These are phyloP conservation scores for Platycheirus albimanus DNA, from an alignment of 2,888 invertebrate species.

Conservation along the genomic window DNA sequence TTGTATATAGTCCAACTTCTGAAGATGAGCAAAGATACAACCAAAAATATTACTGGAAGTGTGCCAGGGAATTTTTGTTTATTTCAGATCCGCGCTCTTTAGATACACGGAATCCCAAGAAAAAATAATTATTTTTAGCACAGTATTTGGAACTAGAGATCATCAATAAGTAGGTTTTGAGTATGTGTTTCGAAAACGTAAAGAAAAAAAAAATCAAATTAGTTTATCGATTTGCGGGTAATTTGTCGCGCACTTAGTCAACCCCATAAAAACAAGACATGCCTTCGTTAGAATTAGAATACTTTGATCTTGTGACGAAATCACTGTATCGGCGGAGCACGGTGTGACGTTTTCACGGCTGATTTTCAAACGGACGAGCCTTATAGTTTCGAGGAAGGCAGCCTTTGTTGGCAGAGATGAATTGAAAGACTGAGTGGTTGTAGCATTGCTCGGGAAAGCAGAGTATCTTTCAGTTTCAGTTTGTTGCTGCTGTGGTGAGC, in stretches of 20 bases:
- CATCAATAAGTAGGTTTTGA: slow-evolving; percentile 42
- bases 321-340: slow-evolving; percentile 29
- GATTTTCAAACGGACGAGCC: slow-evolving; percentile 23
- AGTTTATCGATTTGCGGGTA: slow-evolving; percentile 34
- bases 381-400: neutral
- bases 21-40: slow-evolving; percentile 37
- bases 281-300: slow-evolving; percentile 12
- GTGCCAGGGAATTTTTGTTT: slow-evolving; percentile 69
- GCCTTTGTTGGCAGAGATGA: slow-evolving; percentile 61
- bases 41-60: slow-evolving; percentile 54
- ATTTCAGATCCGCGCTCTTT: slow-evolving; percentile 48
- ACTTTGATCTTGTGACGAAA: slow-evolving; percentile 38
- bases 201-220: neutral
- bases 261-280: slow-evolving; percentile 13
- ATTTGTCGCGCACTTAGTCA: slow-evolving; percentile 66
- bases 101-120: slow-evolving; percentile 43
- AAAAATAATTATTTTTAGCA: slow-evolving; percentile 60
- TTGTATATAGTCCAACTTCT: slow-evolving; percentile 39
- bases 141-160: slow-evolving; percentile 22
- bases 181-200: neutral
- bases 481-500: slow-evolving; percentile 31
- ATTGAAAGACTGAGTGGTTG: slow-evolving; percentile 63
- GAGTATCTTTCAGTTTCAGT: slow-evolving; percentile 17
- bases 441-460: slow-evolving; percentile 25
- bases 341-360: slow-evolving; percentile 1